Base-by-base conservation (phyloP, 2,888 invertebrate genomes). In the Brenthis ino region DNA sequence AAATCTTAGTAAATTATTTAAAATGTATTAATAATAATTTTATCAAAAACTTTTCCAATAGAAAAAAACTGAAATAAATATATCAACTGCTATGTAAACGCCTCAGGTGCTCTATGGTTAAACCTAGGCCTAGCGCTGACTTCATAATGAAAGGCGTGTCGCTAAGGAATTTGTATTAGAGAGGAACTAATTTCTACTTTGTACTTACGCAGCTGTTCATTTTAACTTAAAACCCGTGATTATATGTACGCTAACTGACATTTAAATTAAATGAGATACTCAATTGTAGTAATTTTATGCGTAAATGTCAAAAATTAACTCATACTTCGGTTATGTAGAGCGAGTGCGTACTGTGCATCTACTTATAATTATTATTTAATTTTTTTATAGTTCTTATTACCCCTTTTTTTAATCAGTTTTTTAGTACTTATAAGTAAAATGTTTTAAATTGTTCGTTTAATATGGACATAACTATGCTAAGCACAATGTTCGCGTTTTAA, bases 131-230 rank as follows among this genome's bases (percentile, higher is more conserved):
- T 79, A 80, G 80, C 76, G 82, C 82, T 86, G 89, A 89, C 89
- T 90, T 82, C 85, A 84, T 88, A 88, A 87, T 85, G 84, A 85
- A 83, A 90, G 90, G 91, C 85, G 89, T 88, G 88, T 85, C 86
- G 78, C 80, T 70, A 24, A 82, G 86, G 87, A 87, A 89, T 90
- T 85, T 80, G 75, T 76, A 74, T 73, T 73, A 77, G 75, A 75
- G 74, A 76, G 76, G 74, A 72, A 76, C 73, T 77, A 76, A 78
- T 77, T 77, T 78, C 78, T 75, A 72, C 71, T 69, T 68, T 69
- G 69, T 69, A 71, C 69, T 73, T 69, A 71, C 71, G 68, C 70
- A 73, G 73, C 73, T 73, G 76, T 75, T 71, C 74, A 71, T 72
- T 71, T 72, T 72, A 70, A 72, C 70, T 67, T 74, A 72, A 71